A percentile compares a stretch with the other conserved stretches of the same genome.
These are phyloP conservation scores for Carapus acus DNA, from an alignment of 2,797 vertebrate genomes.

Conservation along the genomic window DNA sequence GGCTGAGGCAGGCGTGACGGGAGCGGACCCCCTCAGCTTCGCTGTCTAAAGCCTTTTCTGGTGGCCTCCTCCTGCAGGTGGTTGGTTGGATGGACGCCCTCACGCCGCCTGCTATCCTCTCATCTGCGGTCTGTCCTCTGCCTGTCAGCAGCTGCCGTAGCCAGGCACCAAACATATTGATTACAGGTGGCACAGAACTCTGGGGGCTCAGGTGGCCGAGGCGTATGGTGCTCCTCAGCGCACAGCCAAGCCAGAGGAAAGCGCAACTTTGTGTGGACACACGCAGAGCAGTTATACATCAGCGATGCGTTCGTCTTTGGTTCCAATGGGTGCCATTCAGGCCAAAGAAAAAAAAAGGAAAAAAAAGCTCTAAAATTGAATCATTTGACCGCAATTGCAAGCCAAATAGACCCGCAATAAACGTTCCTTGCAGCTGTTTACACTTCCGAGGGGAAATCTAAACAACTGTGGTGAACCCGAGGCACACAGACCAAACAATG, in stretches of 20 bases:
- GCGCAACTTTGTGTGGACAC: background rate
- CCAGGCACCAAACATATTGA: conserved; percentile 41
- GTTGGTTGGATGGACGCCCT: conserved; percentile 40
- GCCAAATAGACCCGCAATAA: no score
- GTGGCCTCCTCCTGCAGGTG: conserved; percentile 43
- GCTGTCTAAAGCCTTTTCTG: conserved; percentile 20
- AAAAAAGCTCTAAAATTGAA: no score
- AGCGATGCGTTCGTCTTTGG: no score
- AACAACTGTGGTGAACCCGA: no score
- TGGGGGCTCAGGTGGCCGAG: conserved; percentile 7
- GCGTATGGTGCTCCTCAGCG: conserved; percentile 16
- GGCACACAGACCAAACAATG: no score
- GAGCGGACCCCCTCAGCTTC: conserved; percentile 17
- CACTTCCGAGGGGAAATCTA: no score
- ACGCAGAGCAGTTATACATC: no score
- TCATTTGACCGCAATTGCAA: no score
- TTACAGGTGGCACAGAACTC: conserved; percentile 35
- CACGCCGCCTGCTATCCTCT: conserved; percentile 37
- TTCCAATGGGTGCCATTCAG: no score
- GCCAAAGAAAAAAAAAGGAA: no score
- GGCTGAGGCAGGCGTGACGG: conserved; percentile 40
- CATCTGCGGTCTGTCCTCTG: conserved; percentile 39
- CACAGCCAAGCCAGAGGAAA: conserved; percentile 6
- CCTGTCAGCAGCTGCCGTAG: conserved; percentile 38
- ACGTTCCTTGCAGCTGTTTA: no score